Evolutionary conservation across 2,888 invertebrate genomes (phyloP), one percentile per base, ranked within the genome.

Genomic region (Agrypnus murinus): DNA sequence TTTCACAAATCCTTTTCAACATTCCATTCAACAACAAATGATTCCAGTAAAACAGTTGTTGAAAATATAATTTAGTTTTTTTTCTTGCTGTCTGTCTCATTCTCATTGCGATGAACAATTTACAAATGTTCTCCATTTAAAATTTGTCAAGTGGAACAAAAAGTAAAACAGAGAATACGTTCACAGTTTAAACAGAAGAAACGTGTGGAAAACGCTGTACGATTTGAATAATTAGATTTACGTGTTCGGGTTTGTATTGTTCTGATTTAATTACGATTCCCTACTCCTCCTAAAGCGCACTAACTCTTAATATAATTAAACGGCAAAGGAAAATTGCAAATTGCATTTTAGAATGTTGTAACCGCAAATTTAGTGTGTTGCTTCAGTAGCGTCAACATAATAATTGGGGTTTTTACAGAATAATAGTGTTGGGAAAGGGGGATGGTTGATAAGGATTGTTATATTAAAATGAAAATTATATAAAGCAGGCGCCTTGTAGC

Each of bases 191-290:
- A 50, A 31, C 12, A 25, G 14, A 50, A 50, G 50, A 50, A 50
- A 50, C 50, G 50, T 50, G 50, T 14, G 31, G 50, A 50, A 50
- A 50, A 50, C 50, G 50, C 31, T 50, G 50, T 12, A 14, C 31
- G n/a, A 50, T 50, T 31, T 50, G 50, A 50, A 50, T 31, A 50
- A 50, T 50, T 32, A 50, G 7, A 50, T 50, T 50, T 31, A 31
- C 19, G 50, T 17, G 32, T 50, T 25, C 43, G 15, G 43, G 50
- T 9, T 14, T 50, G 50, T 50, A 50, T 50, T 50, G 50, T 50
- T 50, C 50, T 50, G 50, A 50, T 50, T 50, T 50, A 50, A 50
- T 50, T 50, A 50, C 32, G 50, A 12, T 50, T 50, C 50, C 25
- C 31, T 25, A 3, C 25, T 25, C 25, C 25, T 3, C 8, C 50